Evolutionary conservation across 2,113 vertebrate species (phyloP), one percentile per base, ranked within the genome.

Genomic region (Heterotis niloticus): DNA sequence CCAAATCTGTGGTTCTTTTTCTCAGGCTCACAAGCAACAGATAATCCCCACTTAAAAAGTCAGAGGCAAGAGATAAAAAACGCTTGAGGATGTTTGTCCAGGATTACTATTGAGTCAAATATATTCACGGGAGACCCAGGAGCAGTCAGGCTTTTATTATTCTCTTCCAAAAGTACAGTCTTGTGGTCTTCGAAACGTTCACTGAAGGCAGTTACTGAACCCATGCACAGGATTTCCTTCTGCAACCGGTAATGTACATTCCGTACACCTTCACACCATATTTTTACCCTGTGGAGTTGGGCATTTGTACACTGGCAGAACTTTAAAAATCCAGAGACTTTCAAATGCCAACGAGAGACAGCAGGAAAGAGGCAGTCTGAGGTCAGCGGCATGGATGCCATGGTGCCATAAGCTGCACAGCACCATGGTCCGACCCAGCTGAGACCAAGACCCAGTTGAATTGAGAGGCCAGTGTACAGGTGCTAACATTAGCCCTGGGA

Each of bases 41-140:
- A 56, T 83, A 80, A 83, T 82, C 78, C 81, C 69, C 68, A 76
- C 76, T 80, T 62, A 64, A 81, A n/a, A 74, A 78, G 77, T 78
- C 78, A 78, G 68, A 83, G 79, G 79, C 57, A 73, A 74, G 68
- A 82, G 72, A 34, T 51, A 77, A 73, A 44, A 60, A 80, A 78
- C 66, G 26, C 54, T 67, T 28, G 34, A 64, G 56, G 26, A 65
- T 59, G 29, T 79, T 72, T 81, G 80, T 66, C 77, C 57, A 28
- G 78, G 65, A 71, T 52, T 51, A 59, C 5, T 80, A 64, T 66
- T 64, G 77, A 72, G 59, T 75, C 10, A 64, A 78, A 68, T 59
- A 16, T 18, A 65, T 52, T 70, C 26, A 14, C 64, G 44, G 29
- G 64, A 34, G 59, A 62, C 44, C 5, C 10, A n/a, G 62, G 62